A percentile compares a stretch with the other conserved stretches of the same genome.
These are phyloP conservation scores for Temnothorax ravouxi DNA, from an alignment of 2,888 invertebrate species.

Conservation along the genomic window DNA sequence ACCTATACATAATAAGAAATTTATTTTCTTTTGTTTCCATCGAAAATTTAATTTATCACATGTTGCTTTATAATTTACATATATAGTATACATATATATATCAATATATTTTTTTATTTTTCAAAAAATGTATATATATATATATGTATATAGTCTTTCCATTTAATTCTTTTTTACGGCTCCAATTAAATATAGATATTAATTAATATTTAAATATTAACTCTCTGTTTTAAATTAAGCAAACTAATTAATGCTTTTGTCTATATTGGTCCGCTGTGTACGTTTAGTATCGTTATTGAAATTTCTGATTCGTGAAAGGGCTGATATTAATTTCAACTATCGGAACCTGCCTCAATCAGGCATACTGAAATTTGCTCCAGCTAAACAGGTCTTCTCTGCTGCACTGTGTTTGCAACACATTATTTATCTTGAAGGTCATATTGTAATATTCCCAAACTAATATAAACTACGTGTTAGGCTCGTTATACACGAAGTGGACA, in stretches of 20 bases:
- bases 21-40: neutral
- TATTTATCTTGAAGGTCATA: constrained; percentile 42
- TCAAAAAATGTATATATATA: neutral
- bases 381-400: constrained; percentile 18
- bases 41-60: neutral
- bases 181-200: neutral
- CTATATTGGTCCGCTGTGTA: neutral
- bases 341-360: neutral
- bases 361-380: constrained; percentile 25
- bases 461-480: neutral
- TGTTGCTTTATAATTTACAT: neutral
- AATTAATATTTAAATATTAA: constrained; percentile 1
- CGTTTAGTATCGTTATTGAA: constrained; percentile 1
- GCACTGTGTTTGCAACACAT: constrained; percentile 17
- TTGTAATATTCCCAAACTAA: constrained; percentile 45
- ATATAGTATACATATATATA: neutral
- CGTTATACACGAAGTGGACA: neutral
- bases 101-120: neutral
- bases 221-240: neutral
- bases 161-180: neutral
- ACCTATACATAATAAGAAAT: neutral
- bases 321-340: constrained; percentile 42
- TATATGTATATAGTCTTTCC: neutral
- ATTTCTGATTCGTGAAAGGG: constrained; percentile 26
- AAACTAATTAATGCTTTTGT: neutral